Percentiles rank a stretch among this genome's conserved stretches.
Evolutionary conservation across 2,797 vertebrate species (phyloP).

Genomic region (Notamacropus eugenii): DNA sequence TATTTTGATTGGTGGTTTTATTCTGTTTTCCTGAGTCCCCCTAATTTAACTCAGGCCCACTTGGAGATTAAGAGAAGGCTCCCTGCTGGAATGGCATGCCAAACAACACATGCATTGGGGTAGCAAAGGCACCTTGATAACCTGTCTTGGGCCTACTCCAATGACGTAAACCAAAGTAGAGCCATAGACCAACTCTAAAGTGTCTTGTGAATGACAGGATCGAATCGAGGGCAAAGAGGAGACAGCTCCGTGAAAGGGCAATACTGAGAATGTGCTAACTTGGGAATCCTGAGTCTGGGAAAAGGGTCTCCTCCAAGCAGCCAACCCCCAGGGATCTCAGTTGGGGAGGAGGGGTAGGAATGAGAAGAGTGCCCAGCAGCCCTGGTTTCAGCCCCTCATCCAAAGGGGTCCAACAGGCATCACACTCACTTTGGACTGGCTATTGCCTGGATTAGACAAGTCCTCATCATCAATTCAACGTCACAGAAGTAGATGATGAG

Average conservation of each 20-base stretch:
- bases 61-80: neutral
- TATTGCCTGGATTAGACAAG: neutral
- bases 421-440: neutral
- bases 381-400: fast-evolving
- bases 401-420: neutral
- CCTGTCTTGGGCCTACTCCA: neutral
- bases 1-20: neutral
- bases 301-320: neutral
- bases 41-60: neutral
- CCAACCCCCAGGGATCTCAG: neutral
- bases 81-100: neutral
- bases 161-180: neutral
- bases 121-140: neutral
- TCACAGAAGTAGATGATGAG: neutral
- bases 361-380: neutral
- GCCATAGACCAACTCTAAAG: neutral
- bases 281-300: neutral
- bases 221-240: neutral
- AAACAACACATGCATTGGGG: neutral
- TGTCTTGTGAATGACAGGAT: neutral
- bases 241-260: neutral
- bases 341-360: neutral
- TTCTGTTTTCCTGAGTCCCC: neutral
- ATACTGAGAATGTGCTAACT: neutral
- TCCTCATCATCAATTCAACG: neutral